Evolutionary conservation across 2,888 invertebrate species (phyloP).

Genomic region (Anarsia innoxiella): DNA sequence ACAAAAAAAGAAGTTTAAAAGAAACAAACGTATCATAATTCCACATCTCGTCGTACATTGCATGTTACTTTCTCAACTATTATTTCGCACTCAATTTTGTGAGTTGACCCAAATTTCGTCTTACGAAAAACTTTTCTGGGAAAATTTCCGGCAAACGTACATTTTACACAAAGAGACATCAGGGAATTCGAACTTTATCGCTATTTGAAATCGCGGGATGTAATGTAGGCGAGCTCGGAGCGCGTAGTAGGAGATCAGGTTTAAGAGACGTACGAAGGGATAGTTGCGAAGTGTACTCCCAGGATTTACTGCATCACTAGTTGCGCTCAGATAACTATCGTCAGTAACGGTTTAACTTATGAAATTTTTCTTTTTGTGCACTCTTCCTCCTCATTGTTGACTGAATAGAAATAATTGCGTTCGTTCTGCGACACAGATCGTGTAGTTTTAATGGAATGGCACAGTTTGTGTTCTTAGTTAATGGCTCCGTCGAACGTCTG

Average conservation of each 20-base stretch:
- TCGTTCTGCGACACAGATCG: conserved; percentile 52
- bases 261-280: conserved; percentile 40
- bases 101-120: conserved; percentile 8
- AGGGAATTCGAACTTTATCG: conserved; percentile 20
- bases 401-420: conserved; percentile 60
- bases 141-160: conserved; percentile 20
- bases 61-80: conserved; percentile 4
- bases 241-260: conserved; percentile 39
- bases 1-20: neutral
- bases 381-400: conserved; percentile 51
- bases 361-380: conserved; percentile 60
- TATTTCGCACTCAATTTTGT: conserved; percentile 10
- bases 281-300: conserved; percentile 52
- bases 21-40: conserved; percentile 5
- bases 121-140: conserved; percentile 9
- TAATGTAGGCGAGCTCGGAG: conserved; percentile 31
- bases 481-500: conserved; percentile 44
- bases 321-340: conserved; percentile 61
- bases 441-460: conserved; percentile 54
- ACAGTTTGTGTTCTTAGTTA: conserved; percentile 59
- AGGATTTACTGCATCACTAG: conserved; percentile 68
- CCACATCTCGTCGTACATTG: conserved; percentile 2
- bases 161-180: conserved; percentile 15
- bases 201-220: conserved; percentile 33
- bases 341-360: conserved; percentile 58